Evolutionary conservation across 2,113 vertebrate species (phyloP).

Genomic region (Ivindomyrus marchei): DNA sequence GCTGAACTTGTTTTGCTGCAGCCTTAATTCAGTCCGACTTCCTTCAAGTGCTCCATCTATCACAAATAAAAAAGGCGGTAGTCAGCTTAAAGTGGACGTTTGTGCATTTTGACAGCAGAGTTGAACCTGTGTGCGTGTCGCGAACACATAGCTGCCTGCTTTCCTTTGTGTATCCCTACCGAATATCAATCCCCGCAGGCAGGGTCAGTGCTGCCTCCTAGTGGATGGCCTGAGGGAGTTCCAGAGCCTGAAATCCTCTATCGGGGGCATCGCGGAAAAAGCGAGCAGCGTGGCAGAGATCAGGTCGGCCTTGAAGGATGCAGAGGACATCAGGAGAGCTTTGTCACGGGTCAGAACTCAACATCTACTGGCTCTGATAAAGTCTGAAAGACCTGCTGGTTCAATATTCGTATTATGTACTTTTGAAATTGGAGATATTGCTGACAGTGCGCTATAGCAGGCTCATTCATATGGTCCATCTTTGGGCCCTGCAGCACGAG

Average conservation of each 20-base stretch:
- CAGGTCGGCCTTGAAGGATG: constrained; percentile 71
- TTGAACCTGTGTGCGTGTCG: background rate
- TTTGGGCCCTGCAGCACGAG: constrained; percentile 71
- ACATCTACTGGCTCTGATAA: background rate
- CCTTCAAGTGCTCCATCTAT: background rate
- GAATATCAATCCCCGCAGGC: constrained; percentile 54
- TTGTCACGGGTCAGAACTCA: constrained; percentile 69
- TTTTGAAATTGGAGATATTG: background rate
- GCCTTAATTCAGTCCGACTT: background rate
- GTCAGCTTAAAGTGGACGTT: background rate
- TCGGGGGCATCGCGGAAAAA: constrained; percentile 68
- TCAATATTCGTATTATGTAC: background rate
- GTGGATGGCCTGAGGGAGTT: constrained; percentile 76
- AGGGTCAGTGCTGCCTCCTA: constrained; percentile 72
- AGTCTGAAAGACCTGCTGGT: background rate
- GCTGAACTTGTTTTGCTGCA: background rate
- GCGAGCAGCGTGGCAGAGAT: constrained; percentile 60
- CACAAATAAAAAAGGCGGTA: background rate
- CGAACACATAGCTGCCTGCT: background rate
- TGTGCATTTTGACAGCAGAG: background rate
- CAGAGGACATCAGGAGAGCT: constrained; percentile 70
- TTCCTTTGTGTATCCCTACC: background rate
- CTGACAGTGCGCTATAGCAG: constrained; percentile 20
- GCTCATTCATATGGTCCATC: background rate
- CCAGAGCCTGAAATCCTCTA: constrained; percentile 65